Base-by-base conservation (phyloP, 2,888 invertebrate genomes). In the Lypha dubia region DNA sequence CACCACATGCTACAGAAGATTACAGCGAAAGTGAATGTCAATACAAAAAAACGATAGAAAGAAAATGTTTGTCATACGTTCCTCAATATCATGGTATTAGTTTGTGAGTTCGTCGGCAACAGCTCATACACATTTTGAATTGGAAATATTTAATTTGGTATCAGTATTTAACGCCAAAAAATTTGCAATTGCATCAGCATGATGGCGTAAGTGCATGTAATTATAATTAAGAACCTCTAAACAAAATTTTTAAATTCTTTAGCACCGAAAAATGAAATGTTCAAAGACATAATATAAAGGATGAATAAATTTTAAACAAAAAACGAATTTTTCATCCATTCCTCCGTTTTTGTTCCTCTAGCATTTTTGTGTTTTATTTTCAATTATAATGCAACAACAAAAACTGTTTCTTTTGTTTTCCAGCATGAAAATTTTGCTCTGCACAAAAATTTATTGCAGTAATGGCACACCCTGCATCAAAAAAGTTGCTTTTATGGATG, bases 1-100 rank as follows among this genome's bases (percentile, higher is more conserved):
- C 9, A 8, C 49, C 8, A 9, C 20, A 49, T 75, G 53, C 62
- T 77, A 74, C 79, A 85, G 83, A 83, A n/a, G 79, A 86, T 80
- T 84, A 65, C 84, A 82, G 80, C 65, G 84, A 68, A 84, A 84
- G 83, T 84, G 83, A 0, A 1, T 8, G 17, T 20, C 4, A 20
- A 20, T n/a, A n/a, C n/a, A 49, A 20, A 0, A 20, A 8, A 9
- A 49, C 1, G 20, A 2, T 1, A 3, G 17, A 46, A 46, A 7
- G 17, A 17, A 46, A 46, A 46, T n/a, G n/a, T n/a, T n/a, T n/a
- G n/a, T n/a, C n/a, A n/a, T n/a, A n/a, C n/a, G n/a, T n/a, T n/a
- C n/a, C n/a, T n/a, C n/a, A n/a, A n/a, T 17, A 1, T 7, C 17
- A 49, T 49, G 9, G 20, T 28, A n/a, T 28, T 0, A 5, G 15